A percentile compares a stretch with the other conserved stretches of the same genome.
phyloP scores from a whole-genome alignment of 2,113 vertebrate genomes.

The Cyanoliseus patagonus region DNA sequence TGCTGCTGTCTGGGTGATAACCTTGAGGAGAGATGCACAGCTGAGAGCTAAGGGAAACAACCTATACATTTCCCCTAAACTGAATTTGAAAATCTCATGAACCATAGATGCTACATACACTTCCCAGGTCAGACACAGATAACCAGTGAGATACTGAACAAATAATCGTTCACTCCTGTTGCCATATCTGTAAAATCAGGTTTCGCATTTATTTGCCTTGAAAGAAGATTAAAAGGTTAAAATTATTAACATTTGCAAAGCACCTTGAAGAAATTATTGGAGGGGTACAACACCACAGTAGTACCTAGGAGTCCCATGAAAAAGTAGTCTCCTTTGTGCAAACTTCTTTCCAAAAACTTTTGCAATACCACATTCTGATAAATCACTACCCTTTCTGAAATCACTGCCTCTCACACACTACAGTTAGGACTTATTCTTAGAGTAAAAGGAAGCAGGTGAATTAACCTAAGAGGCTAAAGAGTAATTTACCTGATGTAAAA shows the following conservation, averaged over 20 bases:
- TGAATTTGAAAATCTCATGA: not conserved
- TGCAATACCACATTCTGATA: not conserved
- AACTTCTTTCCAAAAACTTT: not conserved
- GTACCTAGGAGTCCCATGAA: not conserved
- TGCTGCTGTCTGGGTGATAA: not conserved
- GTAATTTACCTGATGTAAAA: not conserved
- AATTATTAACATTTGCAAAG: not conserved
- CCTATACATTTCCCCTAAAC: not conserved
- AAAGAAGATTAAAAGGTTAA: not conserved
- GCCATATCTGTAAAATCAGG: not conserved
- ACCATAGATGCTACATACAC: not conserved
- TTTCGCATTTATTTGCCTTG: not conserved
- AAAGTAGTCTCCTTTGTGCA: not conserved
- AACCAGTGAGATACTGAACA: not conserved
- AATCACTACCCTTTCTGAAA: not conserved
- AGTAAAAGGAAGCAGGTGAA: not conserved
- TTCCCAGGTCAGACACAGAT: not conserved
- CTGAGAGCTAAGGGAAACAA: not conserved
- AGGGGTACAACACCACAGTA: not conserved
- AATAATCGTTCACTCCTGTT: not conserved
- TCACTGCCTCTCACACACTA: not conserved
- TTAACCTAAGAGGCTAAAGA: not conserved
- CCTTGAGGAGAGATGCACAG: not conserved
- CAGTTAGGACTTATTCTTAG: not conserved
- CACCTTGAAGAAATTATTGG: not conserved